These are phyloP conservation scores for Eucidaris tribuloides DNA, from an alignment of 35 echinoderm and acorn worm species.

Conservation along the genomic window DNA sequence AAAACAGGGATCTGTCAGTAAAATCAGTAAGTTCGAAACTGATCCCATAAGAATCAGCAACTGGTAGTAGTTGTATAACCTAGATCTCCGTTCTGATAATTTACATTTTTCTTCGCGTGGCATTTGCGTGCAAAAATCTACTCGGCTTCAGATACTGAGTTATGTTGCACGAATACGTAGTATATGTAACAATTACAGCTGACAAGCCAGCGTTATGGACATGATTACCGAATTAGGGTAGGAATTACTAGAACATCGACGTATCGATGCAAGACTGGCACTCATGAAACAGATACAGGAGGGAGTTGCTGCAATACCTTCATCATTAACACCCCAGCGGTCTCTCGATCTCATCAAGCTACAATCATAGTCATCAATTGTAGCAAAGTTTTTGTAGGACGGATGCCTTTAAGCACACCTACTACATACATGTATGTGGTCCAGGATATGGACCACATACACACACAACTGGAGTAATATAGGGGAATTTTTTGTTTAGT, in stretches of 20 bases:
- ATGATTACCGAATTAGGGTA: background rate
- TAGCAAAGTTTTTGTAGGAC: background rate
- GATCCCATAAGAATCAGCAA: too few species aligned
- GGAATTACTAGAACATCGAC: background rate
- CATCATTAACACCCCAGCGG: background rate
- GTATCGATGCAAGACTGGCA: background rate
- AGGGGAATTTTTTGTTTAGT: too few species aligned
- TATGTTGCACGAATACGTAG: too few species aligned
- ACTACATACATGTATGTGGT: background rate
- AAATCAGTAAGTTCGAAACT: too few species aligned
- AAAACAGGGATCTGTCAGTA: too few species aligned
- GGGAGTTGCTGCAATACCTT: background rate
- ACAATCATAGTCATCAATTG: background rate
- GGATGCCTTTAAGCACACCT: background rate
- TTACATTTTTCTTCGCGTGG: too few species aligned
- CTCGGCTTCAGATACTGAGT: too few species aligned
- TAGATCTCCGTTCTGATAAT: too few species aligned
- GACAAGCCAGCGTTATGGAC: background rate
- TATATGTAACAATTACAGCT: too few species aligned
- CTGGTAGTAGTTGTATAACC: too few species aligned
- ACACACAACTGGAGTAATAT: too few species aligned
- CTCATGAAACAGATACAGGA: background rate
- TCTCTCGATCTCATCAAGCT: background rate
- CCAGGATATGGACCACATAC: background rate
- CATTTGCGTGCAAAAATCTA: too few species aligned